Base-by-base conservation (phyloP, 2,888 invertebrate species). In the Acanthosepion lycidas region DNA sequence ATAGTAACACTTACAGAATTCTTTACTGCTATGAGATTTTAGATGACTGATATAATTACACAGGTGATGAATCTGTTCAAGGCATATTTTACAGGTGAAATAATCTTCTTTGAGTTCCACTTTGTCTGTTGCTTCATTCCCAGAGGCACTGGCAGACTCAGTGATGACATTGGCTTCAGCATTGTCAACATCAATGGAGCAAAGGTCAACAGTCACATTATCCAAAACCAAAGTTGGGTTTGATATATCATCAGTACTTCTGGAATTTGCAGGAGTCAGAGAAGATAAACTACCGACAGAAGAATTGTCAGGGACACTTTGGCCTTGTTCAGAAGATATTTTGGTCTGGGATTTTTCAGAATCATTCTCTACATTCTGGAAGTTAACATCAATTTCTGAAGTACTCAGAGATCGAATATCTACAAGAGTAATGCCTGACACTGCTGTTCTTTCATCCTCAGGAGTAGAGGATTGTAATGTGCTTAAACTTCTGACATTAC, bases 371-470 rank as follows among this genome's bases (percentile, higher is more conserved):
- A 48, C 12, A 48, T 42, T 51, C n/a, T 93, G 51, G 51, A 93
- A 93, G 28, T 93, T 93, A 28, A 53, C n/a, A n/a, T 93, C 93
- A 20, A 93, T 93, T 53, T 93, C 93, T 49, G 93, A 49, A 93
- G 51, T 93, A 93, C 93, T 93, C 93, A 93, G 51, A 53, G 93
- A 93, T 26, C 93, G 51, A 33, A 93, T 93, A 93, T 93, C 93
- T 93, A 93, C 93, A 26, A 93, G 93, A 51, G 93, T 93, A 93
- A 93, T 93, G 93, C 93, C 93, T 5, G 93, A 93, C n/a, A 93
- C 93, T n/a, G 93, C 28, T 4, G 93, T 42, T 93, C 53, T 93
- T 12, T 93, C 93, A 28, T 93, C 93, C 15, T n/a, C 93, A 28
- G 28, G 51, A 0, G 51, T 93, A 28, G 51, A 26, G 23, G 59